A percentile compares a stretch with the other conserved stretches of the same genome.
phyloP scores from a whole-genome alignment of 1,140 invertebrate species.

The Lamellibrachia luymesi region DNA sequence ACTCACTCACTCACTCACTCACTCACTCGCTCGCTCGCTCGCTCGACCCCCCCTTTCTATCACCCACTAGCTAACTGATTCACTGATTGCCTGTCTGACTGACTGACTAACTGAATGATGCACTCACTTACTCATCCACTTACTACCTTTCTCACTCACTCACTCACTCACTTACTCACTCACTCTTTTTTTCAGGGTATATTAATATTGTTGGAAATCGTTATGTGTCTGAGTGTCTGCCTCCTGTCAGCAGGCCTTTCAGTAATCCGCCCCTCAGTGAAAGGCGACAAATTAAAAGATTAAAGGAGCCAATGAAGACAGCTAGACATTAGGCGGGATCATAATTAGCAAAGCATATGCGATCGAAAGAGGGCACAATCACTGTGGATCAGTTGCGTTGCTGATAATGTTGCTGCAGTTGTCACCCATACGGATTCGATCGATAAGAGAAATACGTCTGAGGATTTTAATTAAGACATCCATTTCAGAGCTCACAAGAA shows the following conservation, averaged over 20 bases:
- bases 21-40: background rate
- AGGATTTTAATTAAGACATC: background rate
- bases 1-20: background rate
- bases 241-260: background rate
- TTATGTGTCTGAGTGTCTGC: conserved; percentile 20
- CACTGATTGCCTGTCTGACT: background rate
- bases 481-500: background rate
- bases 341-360: background rate
- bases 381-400: background rate
- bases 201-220: too few species aligned
- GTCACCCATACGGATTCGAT: background rate
- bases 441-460: background rate
- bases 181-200: too few species aligned
- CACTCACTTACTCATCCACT: too few species aligned
- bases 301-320: background rate
- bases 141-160: too few species aligned
- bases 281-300: background rate
- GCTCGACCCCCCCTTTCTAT: background rate
- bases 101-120: background rate
- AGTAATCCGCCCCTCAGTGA: background rate
- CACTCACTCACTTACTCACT: too few species aligned
- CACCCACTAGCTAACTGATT: background rate
- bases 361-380: background rate
- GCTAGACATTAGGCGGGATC: background rate
- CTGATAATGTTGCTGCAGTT: background rate